phyloP scores from a whole-genome alignment of 2,113 vertebrate species.

The Cebus imitator region DNA sequence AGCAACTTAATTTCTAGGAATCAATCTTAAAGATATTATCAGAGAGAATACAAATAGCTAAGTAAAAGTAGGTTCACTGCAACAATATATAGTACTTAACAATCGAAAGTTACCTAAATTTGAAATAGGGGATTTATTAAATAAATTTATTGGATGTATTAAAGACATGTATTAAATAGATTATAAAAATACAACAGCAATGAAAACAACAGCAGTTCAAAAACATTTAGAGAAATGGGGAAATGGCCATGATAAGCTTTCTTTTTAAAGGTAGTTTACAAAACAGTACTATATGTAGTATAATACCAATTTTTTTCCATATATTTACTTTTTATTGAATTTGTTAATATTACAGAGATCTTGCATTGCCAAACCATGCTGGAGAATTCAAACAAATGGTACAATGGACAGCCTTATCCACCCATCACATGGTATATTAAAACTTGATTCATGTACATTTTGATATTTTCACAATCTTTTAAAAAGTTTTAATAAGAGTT shows the following conservation, averaged over 20 bases:
- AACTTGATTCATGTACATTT: too few species aligned
- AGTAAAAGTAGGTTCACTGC: background rate
- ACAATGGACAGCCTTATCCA: too few species aligned
- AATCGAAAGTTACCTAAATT: background rate
- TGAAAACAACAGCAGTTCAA: background rate
- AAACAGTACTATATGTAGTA: background rate
- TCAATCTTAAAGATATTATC: background rate
- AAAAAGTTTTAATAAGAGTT: too few species aligned
- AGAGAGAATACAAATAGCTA: background rate
- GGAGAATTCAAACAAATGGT: too few species aligned
- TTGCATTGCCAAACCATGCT: too few species aligned
- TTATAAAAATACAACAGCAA: background rate
- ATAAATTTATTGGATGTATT: background rate
- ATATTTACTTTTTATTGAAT: too few species aligned
- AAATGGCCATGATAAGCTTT: background rate
- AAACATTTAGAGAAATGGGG: background rate
- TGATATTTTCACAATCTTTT: too few species aligned
- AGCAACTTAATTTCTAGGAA: background rate
- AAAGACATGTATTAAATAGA: background rate
- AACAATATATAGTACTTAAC: background rate
- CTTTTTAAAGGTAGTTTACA: background rate
- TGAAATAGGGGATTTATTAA: background rate
- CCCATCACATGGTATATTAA: too few species aligned
- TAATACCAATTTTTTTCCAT: background rate
- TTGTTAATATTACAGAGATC: too few species aligned